phyloP scores from a whole-genome alignment of 2,888 invertebrate genomes.

The Campoletis raptor region DNA sequence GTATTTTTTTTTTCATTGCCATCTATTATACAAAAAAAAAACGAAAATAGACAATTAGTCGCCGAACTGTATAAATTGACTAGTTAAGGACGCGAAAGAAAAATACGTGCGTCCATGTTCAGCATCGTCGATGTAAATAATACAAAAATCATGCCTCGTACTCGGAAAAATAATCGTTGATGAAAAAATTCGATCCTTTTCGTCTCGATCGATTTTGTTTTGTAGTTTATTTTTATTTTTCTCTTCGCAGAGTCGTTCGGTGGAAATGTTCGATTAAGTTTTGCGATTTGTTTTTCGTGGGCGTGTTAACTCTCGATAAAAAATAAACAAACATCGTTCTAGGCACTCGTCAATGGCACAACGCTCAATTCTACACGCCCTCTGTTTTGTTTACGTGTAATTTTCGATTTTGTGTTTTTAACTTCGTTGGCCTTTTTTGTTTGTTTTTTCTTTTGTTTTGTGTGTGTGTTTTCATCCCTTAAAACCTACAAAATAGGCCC shows the following conservation, averaged over 20 bases:
- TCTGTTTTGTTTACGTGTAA: neutral
- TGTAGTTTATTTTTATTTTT: neutral
- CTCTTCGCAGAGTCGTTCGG: neutral
- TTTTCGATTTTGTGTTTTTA: conserved; percentile 15
- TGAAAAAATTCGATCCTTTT: conserved; percentile 34
- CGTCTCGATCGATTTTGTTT: neutral
- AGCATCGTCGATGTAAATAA: conserved; percentile 51
- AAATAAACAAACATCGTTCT: conserved; percentile 22
- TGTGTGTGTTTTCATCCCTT: conserved; percentile 10
- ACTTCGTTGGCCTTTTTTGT: neutral
- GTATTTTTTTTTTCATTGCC: neutral
- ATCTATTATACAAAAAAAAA: conserved; percentile 59
- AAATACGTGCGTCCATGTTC: conserved; percentile 59
- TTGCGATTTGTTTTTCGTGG: neutral
- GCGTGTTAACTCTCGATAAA: conserved; percentile 8
- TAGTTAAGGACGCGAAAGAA: conserved; percentile 81
- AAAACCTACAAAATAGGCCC: conserved; percentile 66
- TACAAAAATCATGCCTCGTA: conserved; percentile 22
- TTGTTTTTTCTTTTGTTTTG: conserved; percentile 2
- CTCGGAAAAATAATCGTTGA: conserved; percentile 2
- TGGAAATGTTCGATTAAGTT: neutral
- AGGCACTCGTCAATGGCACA: conserved; percentile 71
- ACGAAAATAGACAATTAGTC: conserved; percentile 40
- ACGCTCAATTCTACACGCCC: conserved; percentile 38
- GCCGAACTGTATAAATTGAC: conserved; percentile 78